A percentile compares a stretch with the other conserved stretches of the same genome.
phyloP scores from a whole-genome alignment of 1,140 invertebrate species.

The Lasaia peninsularis region DNA sequence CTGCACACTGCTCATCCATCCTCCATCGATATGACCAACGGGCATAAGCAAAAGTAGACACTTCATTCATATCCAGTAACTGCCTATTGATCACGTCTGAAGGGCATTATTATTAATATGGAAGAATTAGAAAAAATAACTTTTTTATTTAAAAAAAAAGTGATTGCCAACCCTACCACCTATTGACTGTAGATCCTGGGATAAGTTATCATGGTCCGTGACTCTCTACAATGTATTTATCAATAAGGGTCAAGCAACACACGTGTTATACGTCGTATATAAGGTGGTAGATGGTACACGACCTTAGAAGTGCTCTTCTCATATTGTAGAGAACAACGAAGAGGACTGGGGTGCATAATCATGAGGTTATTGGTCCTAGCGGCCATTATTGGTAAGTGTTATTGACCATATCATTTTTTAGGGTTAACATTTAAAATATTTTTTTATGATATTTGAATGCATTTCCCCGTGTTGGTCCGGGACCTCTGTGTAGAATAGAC shows the following conservation, averaged over 20 bases:
- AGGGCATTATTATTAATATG: too few species aligned
- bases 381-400: conserved; percentile 44
- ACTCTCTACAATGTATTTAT: conserved; percentile 42
- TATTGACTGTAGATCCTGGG: not conserved
- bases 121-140: too few species aligned
- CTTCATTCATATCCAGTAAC: too few species aligned
- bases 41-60: too few species aligned
- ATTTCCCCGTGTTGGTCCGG: too few species aligned
- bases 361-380: conserved; percentile 48
- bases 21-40: too few species aligned
- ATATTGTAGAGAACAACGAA: conserved; percentile 18
- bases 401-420: conserved; percentile 17
- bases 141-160: too few species aligned
- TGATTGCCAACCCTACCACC: too few species aligned
- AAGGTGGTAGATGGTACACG: conserved; percentile 17
- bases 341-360: conserved; percentile 24
- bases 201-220: conserved; percentile 4
- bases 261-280: conserved; percentile 44
- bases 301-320: conserved; percentile 46
- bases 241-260: conserved; percentile 31
- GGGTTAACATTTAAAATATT: conserved; percentile 1
- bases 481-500: too few species aligned
- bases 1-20: too few species aligned
- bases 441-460: too few species aligned
- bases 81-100: too few species aligned